Evolutionary conservation across 1,140 invertebrate genomes (phyloP).

Genomic region (Cydia splendana): DNA sequence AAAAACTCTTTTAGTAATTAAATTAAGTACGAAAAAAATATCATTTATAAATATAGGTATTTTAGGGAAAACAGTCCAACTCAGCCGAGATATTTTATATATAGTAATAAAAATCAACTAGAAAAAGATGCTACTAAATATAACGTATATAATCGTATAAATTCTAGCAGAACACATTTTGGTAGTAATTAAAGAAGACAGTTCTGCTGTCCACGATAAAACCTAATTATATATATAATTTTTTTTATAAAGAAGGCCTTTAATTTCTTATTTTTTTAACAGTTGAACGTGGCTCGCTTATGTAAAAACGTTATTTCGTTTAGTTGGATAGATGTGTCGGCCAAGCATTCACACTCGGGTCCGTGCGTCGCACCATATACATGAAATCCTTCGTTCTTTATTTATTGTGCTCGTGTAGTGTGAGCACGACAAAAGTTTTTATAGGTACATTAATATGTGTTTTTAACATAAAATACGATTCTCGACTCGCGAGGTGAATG

Average conservation of each 20-base stretch:
- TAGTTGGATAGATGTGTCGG: neutral
- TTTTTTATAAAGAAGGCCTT: neutral
- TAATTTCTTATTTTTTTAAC: neutral
- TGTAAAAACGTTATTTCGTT: neutral
- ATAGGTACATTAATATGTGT: neutral
- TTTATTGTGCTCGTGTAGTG: neutral
- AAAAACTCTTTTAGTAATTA: neutral
- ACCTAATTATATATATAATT: neutral
- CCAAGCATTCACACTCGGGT: neutral
- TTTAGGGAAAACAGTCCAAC: neutral
- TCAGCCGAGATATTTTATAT: constrained; percentile 2
- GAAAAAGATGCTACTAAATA: constrained; percentile 14
- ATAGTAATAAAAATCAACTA: constrained; percentile 22
- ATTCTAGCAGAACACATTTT: constrained; percentile 31
- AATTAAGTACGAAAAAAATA: constrained; percentile 15
- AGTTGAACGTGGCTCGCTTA: neutral
- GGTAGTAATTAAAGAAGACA: constrained; percentile 30
- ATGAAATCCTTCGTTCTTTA: neutral
- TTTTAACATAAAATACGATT: neutral
- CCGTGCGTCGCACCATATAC: too few relatives aligned
- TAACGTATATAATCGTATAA: constrained; percentile 5
- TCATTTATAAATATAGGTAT: neutral
- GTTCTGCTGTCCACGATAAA: constrained; percentile 19
- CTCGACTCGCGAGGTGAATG: neutral
- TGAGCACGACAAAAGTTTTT: too few relatives aligned